Conservation (phyloP, 2,797 vertebrate genomes). For the Notamacropus eugenii region DNA sequence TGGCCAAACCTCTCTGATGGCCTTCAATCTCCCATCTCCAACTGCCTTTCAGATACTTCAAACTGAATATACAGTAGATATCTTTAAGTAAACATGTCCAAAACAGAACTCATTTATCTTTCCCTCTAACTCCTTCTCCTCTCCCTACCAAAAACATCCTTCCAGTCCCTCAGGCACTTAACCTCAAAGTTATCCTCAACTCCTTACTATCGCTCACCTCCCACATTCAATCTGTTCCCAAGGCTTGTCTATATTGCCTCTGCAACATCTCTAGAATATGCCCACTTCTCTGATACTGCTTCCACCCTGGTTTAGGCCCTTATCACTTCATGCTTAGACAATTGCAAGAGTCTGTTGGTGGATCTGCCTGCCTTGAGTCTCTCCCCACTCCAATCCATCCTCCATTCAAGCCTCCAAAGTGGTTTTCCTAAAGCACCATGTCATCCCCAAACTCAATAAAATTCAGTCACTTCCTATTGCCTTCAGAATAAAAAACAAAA, state of each 20-base stretch:
- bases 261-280: background rate
- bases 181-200: background rate
- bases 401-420: background rate
- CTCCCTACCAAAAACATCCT: background rate
- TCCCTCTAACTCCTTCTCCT: background rate
- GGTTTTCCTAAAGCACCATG: background rate
- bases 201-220: background rate
- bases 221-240: background rate
- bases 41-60: background rate
- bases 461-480: background rate
- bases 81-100: background rate
- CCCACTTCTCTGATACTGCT: background rate
- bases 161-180: background rate
- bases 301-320: background rate
- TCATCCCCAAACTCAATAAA: background rate
- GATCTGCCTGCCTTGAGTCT: background rate
- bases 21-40: background rate
- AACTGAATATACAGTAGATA: background rate
- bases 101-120: background rate
- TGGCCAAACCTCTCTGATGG: background rate
- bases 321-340: background rate
- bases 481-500: background rate
- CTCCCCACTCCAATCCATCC: background rate
- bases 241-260: background rate
- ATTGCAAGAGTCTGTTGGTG: background rate